These are phyloP conservation scores for Myiagra hebetior DNA, from an alignment of 2,113 vertebrate genomes.

Conservation along the genomic window DNA sequence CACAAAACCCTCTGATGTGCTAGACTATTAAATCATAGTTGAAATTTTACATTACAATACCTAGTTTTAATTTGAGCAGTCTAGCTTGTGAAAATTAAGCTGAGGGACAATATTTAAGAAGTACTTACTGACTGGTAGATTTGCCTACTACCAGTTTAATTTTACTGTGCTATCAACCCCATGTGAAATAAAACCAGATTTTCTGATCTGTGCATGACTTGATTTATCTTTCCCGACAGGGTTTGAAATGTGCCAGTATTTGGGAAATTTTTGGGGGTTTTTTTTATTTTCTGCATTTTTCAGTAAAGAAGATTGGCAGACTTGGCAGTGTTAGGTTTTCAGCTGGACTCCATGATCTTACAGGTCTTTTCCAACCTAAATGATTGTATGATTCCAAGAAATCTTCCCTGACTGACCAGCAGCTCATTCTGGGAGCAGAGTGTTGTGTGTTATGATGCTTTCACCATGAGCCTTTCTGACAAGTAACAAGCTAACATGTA, in stretches of 20 bases:
- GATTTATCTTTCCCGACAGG: neutral
- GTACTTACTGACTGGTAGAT: neutral
- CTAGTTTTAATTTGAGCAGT: neutral
- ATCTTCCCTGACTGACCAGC: neutral
- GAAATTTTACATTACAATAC: neutral
- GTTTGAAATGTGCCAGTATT: neutral
- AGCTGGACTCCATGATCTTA: neutral
- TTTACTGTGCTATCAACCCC: neutral
- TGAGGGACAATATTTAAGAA: neutral
- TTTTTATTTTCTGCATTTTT: neutral
- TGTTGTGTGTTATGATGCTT: fast-evolving
- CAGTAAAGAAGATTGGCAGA: neutral
- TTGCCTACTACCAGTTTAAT: neutral
- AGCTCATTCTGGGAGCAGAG: neutral
- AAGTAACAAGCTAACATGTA: neutral
- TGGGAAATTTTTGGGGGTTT: neutral
- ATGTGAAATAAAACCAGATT: neutral
- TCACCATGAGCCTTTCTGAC: neutral
- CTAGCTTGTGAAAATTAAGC: neutral
- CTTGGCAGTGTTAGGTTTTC: neutral
- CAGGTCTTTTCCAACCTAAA: neutral
- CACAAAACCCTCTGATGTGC: neutral
- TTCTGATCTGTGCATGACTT: neutral
- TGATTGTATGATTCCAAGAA: neutral
- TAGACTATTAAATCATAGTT: neutral